Base-by-base conservation (phyloP, 2,113 vertebrate species). In the Beaufortia kweichowensis region DNA sequence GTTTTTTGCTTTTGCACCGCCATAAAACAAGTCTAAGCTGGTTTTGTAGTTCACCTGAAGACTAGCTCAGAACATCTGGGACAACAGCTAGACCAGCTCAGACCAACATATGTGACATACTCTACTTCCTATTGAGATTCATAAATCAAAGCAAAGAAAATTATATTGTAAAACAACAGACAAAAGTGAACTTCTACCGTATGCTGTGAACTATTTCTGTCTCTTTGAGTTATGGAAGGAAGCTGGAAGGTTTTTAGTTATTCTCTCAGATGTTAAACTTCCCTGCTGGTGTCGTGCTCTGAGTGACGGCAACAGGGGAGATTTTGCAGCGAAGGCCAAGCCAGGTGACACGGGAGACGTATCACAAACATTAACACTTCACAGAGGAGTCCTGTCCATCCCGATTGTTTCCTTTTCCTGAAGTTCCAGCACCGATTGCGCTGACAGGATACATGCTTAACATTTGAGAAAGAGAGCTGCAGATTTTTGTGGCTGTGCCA, bases 361-460 rank as follows among this genome's bases (percentile, higher is more conserved):
- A 29, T 26, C 68, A 60, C 53, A 71, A 75, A 75, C 53, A 75
- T 35, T 46, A 57, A 55, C 33, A 24, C 64, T 41, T 70, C 23
- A 28, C 28, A 72, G 53, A 65, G 21, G 23, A 64, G 48, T 55
- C 15, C 48, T 64, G 75, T 57, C 57, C 15, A 33, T 53, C 33
- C n/a, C 39, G 35, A 75, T 73, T 70, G 74, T 78, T 84, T 81
- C 82, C 53, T 76, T 76, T 78, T 53, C 61, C 35, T 76, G 39
- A 43, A 71, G 60, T 35, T 14, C 46, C 59, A 33, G 66, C 72
- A 63, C 65, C 65, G 57, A 69, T 63, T 79, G 59, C 7, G 56
- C 68, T 73, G 76, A 75, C 68, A 71, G 63, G 46, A 83, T 77
- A 80, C 80, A 82, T 83, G 79, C 74, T 78, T 57, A 72, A 80